Percentiles rank a stretch among this genome's conserved stretches.
These are phyloP conservation scores for Athetis lepigone DNA, from an alignment of 2,888 invertebrate genomes.

Conservation along the genomic window DNA sequence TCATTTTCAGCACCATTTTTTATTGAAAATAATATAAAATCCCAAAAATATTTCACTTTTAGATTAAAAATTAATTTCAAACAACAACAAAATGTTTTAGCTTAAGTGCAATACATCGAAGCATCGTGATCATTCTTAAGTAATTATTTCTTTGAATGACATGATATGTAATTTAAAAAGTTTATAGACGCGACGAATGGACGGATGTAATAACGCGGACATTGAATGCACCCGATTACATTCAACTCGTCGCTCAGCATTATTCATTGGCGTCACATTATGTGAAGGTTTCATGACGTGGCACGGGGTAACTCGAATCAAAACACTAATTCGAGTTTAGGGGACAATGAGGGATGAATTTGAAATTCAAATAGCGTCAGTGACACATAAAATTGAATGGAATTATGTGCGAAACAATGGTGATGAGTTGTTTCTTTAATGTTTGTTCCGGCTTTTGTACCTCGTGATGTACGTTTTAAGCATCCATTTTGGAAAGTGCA, in stretches of 20 bases:
- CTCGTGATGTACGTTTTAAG: too few relatives aligned
- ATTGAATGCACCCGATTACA: slow-evolving; percentile 40
- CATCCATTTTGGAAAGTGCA: neutral
- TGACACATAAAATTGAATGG: slow-evolving; percentile 82
- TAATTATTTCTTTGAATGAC: slow-evolving; percentile 32
- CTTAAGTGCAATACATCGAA: neutral
- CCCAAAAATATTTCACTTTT: too few relatives aligned
- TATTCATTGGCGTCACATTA: slow-evolving; percentile 39
- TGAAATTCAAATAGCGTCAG: slow-evolving; percentile 81
- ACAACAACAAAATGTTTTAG: slow-evolving; percentile 17
- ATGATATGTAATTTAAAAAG: slow-evolving; percentile 39
- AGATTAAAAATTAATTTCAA: slow-evolving; percentile 22
- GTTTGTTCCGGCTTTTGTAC: slow-evolving; percentile 65
- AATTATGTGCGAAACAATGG: slow-evolving; percentile 74
- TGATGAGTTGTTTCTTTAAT: slow-evolving; percentile 46
- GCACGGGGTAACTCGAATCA: slow-evolving; percentile 57
- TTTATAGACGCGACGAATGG: slow-evolving; percentile 27
- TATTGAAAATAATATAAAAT: slow-evolving; percentile 1
- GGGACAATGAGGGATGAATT: slow-evolving; percentile 77
- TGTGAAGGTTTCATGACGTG: slow-evolving; percentile 51
- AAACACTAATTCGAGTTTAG: slow-evolving; percentile 69
- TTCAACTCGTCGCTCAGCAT: slow-evolving; percentile 13
- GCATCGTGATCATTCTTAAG: slow-evolving; percentile 18
- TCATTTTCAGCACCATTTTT: slow-evolving; percentile 30
- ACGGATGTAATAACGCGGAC: slow-evolving; percentile 47